These are phyloP conservation scores for Atethmia centrago DNA, from an alignment of 2,888 invertebrate genomes.

Conservation along the genomic window DNA sequence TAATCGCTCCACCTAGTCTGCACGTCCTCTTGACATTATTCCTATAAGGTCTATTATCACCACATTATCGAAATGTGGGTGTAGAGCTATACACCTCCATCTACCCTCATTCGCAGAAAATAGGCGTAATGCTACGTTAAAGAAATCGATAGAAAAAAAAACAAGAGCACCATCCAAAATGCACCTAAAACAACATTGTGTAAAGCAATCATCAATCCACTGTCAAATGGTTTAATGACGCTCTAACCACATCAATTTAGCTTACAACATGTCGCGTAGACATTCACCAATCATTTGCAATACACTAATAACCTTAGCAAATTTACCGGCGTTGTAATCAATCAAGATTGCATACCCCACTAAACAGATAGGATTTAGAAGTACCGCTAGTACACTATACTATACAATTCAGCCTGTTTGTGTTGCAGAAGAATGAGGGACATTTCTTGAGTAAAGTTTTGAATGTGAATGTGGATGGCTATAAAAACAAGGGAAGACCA, in stretches of 20 bases:
- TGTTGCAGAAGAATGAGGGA: neutral
- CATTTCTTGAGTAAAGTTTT: neutral
- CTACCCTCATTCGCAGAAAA: too few relatives aligned
- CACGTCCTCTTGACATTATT: too few relatives aligned
- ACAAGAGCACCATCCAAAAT: too few relatives aligned
- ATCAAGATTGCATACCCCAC: slow-evolving; percentile 20
- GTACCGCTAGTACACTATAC: neutral
- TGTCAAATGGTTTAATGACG: slow-evolving; percentile 11
- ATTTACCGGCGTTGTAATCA: slow-evolving; percentile 26
- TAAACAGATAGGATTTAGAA: slow-evolving; percentile 6
- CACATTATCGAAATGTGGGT: too few relatives aligned
- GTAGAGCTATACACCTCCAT: too few relatives aligned
- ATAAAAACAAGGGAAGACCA: neutral
- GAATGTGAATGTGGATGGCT: neutral
- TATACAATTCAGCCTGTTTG: neutral
- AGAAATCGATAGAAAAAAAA: too few relatives aligned
- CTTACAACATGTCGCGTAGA: slow-evolving; percentile 37
- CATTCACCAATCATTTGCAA: slow-evolving; percentile 44
- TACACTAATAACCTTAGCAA: slow-evolving; percentile 33
- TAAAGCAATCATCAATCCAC: neutral
- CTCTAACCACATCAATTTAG: slow-evolving; percentile 27
- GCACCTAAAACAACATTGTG: neutral
- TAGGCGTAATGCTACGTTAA: too few relatives aligned
- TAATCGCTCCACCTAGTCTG: too few relatives aligned
- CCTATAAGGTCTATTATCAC: too few relatives aligned